phyloP scores from a whole-genome alignment of 2,888 invertebrate genomes.

The Philereme transversata region DNA sequence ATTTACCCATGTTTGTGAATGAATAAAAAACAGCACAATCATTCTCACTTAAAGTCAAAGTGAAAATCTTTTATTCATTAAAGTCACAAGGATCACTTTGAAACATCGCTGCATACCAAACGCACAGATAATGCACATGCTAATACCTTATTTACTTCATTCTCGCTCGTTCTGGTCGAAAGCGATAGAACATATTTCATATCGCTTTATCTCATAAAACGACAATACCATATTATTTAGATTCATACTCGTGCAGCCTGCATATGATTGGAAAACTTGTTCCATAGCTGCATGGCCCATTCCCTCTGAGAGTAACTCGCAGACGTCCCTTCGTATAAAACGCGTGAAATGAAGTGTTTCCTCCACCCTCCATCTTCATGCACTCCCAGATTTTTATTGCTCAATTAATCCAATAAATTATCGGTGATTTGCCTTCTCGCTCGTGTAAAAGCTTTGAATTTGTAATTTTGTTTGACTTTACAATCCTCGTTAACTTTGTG shows the following conservation, averaged over 20 bases:
- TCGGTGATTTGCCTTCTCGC: constrained; percentile 55
- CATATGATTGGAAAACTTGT: not conserved
- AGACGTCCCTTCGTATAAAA: constrained; percentile 64
- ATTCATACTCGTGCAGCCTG: not conserved
- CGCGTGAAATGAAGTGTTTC: constrained; percentile 82
- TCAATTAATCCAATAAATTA: constrained; percentile 72
- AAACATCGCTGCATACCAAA: no score
- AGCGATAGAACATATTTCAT: no score
- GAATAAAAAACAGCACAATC: no score
- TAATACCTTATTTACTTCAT: no score
- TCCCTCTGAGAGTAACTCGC: not conserved
- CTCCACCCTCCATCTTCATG: constrained; percentile 50
- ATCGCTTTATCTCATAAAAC: no score
- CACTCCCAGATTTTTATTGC: constrained; percentile 70
- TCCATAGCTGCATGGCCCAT: constrained; percentile 18
- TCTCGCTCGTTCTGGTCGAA: no score
- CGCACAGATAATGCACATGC: no score
- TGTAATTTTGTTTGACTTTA: constrained; percentile 42
- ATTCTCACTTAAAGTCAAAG: no score
- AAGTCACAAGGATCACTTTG: no score
- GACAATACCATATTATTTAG: no score
- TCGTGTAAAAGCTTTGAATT: constrained; percentile 51
- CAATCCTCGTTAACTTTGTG: not conserved
- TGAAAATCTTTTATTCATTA: no score
- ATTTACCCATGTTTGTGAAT: no score